Conservation (phyloP, 2,888 invertebrate species). For the Drosophila prostipennis region DNA sequence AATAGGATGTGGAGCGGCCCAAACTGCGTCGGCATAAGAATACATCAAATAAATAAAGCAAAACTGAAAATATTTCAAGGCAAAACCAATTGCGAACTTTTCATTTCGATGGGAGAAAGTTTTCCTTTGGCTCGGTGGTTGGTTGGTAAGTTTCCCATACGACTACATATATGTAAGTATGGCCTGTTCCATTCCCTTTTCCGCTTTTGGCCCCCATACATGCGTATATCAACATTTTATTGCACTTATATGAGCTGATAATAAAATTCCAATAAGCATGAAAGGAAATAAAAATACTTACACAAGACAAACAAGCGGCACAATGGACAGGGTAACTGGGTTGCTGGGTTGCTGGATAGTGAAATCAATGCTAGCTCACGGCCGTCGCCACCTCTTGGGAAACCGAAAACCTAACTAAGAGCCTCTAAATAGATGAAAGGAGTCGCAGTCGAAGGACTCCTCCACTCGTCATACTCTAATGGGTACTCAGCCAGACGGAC, state of each 20-base stretch:
- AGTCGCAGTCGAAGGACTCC: slow-evolving; percentile 2
- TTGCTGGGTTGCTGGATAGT: not conserved
- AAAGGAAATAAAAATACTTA: slow-evolving; percentile 73
- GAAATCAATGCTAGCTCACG: slow-evolving; percentile 61
- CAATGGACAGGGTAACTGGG: slow-evolving; percentile 9
- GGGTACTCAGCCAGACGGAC: slow-evolving; percentile 61
- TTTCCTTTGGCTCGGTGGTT: not conserved
- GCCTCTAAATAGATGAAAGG: slow-evolving; percentile 73
- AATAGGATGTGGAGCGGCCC: slow-evolving; percentile 17
- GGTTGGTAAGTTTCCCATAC: slow-evolving; percentile 24
- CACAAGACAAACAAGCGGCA: slow-evolving; percentile 58
- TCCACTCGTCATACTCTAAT: slow-evolving; percentile 53
- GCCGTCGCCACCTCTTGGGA: slow-evolving; percentile 22
- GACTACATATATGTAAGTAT: not conserved
- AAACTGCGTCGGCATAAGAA: slow-evolving; percentile 31
- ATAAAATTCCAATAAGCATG: slow-evolving; percentile 78
- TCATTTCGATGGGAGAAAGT: slow-evolving; percentile 5
- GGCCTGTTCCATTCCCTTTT: not conserved
- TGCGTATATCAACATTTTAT: slow-evolving; percentile 62
- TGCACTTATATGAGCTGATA: slow-evolving; percentile 78
- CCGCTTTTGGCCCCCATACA: slow-evolving; percentile 1
- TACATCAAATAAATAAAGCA: slow-evolving; percentile 68
- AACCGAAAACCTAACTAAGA: slow-evolving; percentile 69
- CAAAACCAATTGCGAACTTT: slow-evolving; percentile 36
- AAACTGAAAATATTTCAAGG: slow-evolving; percentile 70